Conservation (phyloP, 2,888 invertebrate genomes). For the Pammene fasciana region DNA sequence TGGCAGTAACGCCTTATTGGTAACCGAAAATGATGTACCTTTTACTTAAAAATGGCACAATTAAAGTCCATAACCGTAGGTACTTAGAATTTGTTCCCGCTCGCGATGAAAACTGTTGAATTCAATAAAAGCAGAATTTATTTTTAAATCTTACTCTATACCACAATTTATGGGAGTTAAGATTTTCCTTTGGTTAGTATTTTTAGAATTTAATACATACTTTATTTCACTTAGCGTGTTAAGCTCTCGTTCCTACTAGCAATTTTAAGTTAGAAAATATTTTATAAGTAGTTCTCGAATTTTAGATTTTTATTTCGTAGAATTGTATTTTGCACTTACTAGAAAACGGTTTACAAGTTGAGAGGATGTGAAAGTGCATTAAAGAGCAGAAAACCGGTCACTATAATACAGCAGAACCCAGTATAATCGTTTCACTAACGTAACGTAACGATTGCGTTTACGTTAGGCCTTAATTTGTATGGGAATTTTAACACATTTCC, state of each 20-base stretch:
- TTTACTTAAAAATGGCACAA: no score
- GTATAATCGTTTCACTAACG: no score
- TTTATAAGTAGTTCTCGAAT: background rate
- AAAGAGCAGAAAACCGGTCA: no score
- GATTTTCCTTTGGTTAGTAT: constrained; percentile 7
- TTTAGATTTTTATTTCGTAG: background rate
- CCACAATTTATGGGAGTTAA: constrained; percentile 9
- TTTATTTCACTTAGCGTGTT: background rate
- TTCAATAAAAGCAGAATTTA: background rate
- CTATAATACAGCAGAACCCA: no score
- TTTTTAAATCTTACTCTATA: background rate
- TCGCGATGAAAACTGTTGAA: background rate
- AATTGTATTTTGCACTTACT: background rate
- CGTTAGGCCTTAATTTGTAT: no score
- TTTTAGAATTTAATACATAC: constrained; percentile 9
- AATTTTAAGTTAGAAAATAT: constrained; percentile 4
- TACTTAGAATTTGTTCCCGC: no score
- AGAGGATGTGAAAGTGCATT: background rate
- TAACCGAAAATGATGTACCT: no score
- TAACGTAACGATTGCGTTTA: no score
- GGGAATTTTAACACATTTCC: no score
- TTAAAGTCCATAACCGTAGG: no score
- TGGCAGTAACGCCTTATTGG: no score
- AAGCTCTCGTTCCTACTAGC: background rate
- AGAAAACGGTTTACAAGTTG: background rate